These are phyloP conservation scores for Cyaniris semiargus DNA, from an alignment of 2,888 invertebrate species.

Conservation along the genomic window DNA sequence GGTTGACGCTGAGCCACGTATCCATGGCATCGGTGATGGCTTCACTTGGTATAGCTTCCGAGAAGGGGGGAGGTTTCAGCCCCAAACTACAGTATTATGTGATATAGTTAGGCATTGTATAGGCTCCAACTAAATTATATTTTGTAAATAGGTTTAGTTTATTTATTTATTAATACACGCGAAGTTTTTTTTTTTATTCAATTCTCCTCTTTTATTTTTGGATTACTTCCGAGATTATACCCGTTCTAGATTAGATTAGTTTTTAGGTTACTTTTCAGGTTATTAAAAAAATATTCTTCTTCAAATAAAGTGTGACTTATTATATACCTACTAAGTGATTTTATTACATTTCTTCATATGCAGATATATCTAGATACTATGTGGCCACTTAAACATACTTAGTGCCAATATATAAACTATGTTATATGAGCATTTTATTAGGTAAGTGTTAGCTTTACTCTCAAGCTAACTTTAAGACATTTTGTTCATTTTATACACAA, in stretches of 20 bases:
- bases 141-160: conserved; percentile 58
- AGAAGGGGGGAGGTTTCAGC: neutral
- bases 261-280: conserved; percentile 21
- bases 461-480: neutral
- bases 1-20: conserved; percentile 59
- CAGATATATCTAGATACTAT: neutral
- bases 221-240: conserved; percentile 41
- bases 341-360: neutral
- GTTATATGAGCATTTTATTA: neutral
- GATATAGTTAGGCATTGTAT: conserved; percentile 39
- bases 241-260: conserved; percentile 43
- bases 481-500: neutral
- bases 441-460: neutral
- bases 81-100: conserved; percentile 38
- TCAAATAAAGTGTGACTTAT: neutral
- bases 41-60: conserved; percentile 50
- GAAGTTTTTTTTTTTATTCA: conserved; percentile 52
- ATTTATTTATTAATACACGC: conserved; percentile 65
- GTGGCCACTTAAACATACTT: neutral
- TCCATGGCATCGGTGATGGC: conserved; percentile 55
- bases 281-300: neutral
- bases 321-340: neutral
- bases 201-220: conserved; percentile 56
- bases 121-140: conserved; percentile 49
- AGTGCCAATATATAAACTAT: neutral